A percentile compares a stretch with the other conserved stretches of the same genome.
phyloP scores from a whole-genome alignment of 92 coral and sea anemone genomes.

The Umimayanthus kanabou region DNA sequence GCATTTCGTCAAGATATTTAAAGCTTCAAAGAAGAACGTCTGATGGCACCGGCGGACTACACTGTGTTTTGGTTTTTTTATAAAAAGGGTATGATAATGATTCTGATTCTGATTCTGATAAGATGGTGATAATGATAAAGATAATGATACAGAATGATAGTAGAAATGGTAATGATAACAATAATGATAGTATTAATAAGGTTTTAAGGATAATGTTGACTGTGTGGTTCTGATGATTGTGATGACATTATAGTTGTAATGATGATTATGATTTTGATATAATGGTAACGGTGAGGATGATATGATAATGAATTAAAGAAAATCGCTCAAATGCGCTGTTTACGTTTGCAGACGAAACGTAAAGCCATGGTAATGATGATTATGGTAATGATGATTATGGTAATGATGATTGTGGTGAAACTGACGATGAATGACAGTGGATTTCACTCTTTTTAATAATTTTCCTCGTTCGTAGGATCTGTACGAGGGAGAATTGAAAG shows the following conservation, averaged over 20 bases:
- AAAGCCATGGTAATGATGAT: neutral
- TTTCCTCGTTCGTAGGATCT: conserved; percentile 63
- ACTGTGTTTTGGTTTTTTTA: too few species aligned
- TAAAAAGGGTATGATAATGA: too few species aligned
- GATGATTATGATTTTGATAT: neutral
- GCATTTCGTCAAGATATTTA: too few species aligned
- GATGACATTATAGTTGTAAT: neutral
- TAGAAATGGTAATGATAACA: too few species aligned
- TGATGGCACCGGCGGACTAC: too few species aligned
- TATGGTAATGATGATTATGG: too few species aligned
- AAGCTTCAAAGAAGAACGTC: too few species aligned
- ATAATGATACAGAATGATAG: too few species aligned
- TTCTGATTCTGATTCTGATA: neutral
- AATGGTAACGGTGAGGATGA: neutral
- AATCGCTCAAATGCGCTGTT: too few species aligned
- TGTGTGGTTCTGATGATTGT: neutral
- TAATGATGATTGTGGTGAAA: neutral
- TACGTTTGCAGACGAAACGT: too few species aligned
- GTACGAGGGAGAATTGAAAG: conserved; percentile 85
- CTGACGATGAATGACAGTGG: neutral
- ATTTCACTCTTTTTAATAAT: too few species aligned
- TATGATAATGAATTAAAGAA: too few species aligned
- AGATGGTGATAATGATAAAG: neutral
- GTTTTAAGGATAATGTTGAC: neutral
- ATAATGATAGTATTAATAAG: neutral